phyloP scores from a whole-genome alignment of 30 jellyfish, hydroid and myxozoan species.

The Chironex yamaguchii region DNA sequence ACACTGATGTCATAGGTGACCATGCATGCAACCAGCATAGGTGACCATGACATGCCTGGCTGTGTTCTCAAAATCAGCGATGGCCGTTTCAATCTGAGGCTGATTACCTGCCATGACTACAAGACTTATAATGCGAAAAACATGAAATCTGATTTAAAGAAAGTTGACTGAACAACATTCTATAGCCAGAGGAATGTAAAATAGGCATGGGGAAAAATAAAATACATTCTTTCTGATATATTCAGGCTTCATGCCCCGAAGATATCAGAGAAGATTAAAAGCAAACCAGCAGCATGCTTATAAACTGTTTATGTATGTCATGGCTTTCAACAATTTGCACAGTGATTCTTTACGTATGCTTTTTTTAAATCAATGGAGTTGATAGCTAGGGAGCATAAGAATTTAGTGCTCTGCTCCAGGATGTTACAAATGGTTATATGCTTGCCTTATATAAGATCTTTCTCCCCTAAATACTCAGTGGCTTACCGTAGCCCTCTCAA shows the following conservation, averaged over 20 bases:
- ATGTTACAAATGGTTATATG: too few species aligned
- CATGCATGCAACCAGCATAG: constrained; percentile 28
- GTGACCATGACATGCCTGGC: constrained; percentile 56
- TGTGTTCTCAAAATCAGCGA: constrained; percentile 46
- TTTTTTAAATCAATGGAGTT: too few species aligned
- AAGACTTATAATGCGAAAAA: constrained; percentile 15
- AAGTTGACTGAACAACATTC: constrained; percentile 38
- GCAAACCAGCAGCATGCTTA: constrained; percentile 14
- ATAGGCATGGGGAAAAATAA: constrained; percentile 53
- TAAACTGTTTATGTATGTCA: too few species aligned
- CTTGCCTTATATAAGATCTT: too few species aligned
- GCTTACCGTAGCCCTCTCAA: too few species aligned
- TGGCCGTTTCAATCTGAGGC: constrained; percentile 35
- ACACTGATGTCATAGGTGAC: constrained; percentile 21
- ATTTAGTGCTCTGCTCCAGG: too few species aligned
- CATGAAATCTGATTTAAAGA: constrained; percentile 49
- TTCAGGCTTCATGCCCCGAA: constrained; percentile 55
- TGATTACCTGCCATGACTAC: constrained; percentile 42
- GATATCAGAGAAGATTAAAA: constrained; percentile 51
- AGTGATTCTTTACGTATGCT: too few species aligned
- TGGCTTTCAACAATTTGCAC: too few species aligned
- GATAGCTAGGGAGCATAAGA: too few species aligned
- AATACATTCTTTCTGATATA: constrained; percentile 44
- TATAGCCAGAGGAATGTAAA: constrained; percentile 39
- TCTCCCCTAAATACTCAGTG: too few species aligned